Evolutionary conservation across 1,140 invertebrate species (phyloP).

Genomic region (Drosophila kohkoa): DNA sequence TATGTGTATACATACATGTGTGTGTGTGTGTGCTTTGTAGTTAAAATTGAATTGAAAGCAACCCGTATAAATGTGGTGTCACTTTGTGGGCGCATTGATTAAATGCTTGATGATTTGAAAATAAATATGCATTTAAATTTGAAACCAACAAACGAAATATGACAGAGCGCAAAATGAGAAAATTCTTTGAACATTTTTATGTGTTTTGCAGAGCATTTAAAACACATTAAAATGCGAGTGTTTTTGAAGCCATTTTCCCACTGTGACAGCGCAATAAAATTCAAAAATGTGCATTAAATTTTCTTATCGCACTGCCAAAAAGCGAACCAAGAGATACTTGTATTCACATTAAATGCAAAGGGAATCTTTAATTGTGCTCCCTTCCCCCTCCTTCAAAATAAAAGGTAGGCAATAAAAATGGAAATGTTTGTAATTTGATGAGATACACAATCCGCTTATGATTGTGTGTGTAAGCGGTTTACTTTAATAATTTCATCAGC

Average conservation of each 20-base stretch:
- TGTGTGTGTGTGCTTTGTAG: neutral
- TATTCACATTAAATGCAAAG: constrained; percentile 6
- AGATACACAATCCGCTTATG: constrained; percentile 21
- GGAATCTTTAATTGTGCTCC: constrained; percentile 3
- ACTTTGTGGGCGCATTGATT: constrained; percentile 17
- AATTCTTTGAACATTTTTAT: constrained; percentile 5
- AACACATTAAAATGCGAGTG: constrained; percentile 11
- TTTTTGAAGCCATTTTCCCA: neutral
- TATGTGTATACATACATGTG: neutral
- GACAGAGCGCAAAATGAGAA: neutral
- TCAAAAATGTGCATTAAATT: constrained; percentile 3
- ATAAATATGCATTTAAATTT: constrained; percentile 2
- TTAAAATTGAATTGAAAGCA: constrained; percentile 22
- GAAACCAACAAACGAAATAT: neutral
- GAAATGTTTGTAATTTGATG: constrained; percentile 7
- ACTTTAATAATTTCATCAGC: constrained; percentile 16
- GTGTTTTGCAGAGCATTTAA: constrained; percentile 9
- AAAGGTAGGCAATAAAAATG: constrained; percentile 3
- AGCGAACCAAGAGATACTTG: neutral
- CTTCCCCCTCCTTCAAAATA: neutral
- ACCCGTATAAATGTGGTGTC: constrained; percentile 8
- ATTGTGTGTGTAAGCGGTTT: constrained; percentile 19
- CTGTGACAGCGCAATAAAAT: constrained; percentile 13
- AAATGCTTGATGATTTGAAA: constrained; percentile 29
- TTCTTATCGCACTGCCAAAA: neutral